A percentile compares a stretch with the other conserved stretches of the same genome.
Conservation (phyloP, 2,113 vertebrate genomes). For the Cettia cetti region DNA sequence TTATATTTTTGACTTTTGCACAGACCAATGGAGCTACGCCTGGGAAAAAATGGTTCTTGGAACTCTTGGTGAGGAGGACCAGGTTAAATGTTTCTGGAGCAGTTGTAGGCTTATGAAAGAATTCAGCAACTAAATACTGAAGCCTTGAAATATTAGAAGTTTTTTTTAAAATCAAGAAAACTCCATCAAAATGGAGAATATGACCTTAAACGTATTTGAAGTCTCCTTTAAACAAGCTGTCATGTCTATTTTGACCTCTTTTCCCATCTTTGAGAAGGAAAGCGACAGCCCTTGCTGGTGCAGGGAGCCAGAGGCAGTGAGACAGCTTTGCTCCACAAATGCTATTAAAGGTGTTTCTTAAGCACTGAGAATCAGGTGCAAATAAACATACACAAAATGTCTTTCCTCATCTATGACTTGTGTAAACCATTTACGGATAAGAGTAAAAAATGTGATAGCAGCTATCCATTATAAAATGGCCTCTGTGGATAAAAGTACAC, state of each 20-base stretch:
- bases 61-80: neutral
- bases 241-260: neutral
- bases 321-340: neutral
- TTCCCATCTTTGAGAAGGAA: neutral
- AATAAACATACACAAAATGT: neutral
- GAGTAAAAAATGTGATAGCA: neutral
- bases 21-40: neutral
- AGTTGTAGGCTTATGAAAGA: neutral
- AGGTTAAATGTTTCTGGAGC: neutral
- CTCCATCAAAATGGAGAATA: neutral
- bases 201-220: neutral
- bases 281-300: neutral
- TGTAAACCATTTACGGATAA: neutral
- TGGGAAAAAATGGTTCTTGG: neutral
- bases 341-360: conserved; percentile 23
- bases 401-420: neutral
- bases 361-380: neutral
- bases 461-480: neutral
- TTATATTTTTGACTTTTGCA: neutral
- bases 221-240: neutral
- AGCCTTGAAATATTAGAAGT: neutral
- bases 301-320: neutral
- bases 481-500: neutral
- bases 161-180: neutral
- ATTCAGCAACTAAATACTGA: neutral